Evolutionary conservation across 2,113 vertebrate genomes (phyloP).

Genomic region (Scolopax mira): DNA sequence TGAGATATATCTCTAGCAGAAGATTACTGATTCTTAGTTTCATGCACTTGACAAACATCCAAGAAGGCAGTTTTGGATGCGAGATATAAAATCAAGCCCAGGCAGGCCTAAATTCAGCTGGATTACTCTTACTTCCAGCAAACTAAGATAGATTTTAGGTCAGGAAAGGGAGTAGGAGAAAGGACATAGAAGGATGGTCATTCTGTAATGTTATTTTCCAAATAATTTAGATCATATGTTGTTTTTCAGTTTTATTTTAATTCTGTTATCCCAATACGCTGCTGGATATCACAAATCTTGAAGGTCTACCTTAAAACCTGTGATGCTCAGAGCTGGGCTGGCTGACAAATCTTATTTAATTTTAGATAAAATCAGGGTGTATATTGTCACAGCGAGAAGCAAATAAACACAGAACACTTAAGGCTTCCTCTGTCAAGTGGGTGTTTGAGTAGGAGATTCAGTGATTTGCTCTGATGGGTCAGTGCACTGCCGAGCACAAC

Average conservation of each 20-base stretch:
- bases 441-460: background rate
- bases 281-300: background rate
- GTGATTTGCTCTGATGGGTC: background rate
- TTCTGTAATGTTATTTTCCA: background rate
- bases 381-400: background rate
- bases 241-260: background rate
- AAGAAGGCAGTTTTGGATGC: background rate
- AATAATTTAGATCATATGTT: background rate
- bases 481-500: background rate
- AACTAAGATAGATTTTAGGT: background rate
- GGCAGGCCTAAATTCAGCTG: background rate
- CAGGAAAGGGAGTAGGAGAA: background rate
- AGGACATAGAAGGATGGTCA: background rate
- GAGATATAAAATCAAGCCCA: background rate
- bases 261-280: background rate
- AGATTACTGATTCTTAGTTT: background rate
- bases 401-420: constrained; percentile 1
- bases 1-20: background rate
- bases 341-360: constrained; percentile 9
- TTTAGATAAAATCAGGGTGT: background rate
- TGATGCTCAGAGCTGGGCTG: background rate
- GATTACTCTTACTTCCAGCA: background rate
- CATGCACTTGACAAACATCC: background rate
- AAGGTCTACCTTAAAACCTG: background rate
- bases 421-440: background rate